Evolutionary conservation across 2,113 vertebrate species (phyloP).

Genomic region (Saguinus midas): DNA sequence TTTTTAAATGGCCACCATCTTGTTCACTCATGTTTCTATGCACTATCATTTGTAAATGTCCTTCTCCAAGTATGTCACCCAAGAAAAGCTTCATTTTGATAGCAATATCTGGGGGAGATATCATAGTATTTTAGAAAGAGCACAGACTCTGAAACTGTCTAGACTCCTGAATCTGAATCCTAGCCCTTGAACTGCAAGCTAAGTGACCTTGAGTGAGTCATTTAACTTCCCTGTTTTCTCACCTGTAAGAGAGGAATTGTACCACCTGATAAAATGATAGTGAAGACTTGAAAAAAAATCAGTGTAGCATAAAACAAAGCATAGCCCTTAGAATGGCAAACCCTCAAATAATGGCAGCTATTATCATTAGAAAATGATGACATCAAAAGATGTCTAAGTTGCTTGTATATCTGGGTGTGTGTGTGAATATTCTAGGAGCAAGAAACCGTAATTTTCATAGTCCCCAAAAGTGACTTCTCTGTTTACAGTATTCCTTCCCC

Average conservation of each 20-base stretch:
- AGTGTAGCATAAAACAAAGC: neutral
- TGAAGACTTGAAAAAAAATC: neutral
- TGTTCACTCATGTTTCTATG: neutral
- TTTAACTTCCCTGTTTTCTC: neutral
- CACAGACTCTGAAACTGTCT: neutral
- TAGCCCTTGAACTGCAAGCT: neutral
- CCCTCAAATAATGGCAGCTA: neutral
- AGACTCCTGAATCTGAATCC: neutral
- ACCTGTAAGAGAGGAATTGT: neutral
- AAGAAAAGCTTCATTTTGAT: neutral
- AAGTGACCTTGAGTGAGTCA: neutral
- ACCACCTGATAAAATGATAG: neutral
- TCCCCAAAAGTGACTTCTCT: neutral
- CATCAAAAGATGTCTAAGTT: neutral
- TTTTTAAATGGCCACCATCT: neutral
- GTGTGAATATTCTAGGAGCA: neutral
- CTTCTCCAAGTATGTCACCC: neutral
- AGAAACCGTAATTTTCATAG: neutral
- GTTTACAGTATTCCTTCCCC: slow-evolving; percentile 31
- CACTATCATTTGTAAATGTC: neutral
- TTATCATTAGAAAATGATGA: neutral
- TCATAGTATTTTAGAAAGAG: neutral
- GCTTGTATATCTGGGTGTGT: neutral
- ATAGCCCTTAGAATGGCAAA: neutral
- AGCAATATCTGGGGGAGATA: neutral